Evolutionary conservation across 2,113 vertebrate species (phyloP).

Genomic region (Amazona vittata): DNA sequence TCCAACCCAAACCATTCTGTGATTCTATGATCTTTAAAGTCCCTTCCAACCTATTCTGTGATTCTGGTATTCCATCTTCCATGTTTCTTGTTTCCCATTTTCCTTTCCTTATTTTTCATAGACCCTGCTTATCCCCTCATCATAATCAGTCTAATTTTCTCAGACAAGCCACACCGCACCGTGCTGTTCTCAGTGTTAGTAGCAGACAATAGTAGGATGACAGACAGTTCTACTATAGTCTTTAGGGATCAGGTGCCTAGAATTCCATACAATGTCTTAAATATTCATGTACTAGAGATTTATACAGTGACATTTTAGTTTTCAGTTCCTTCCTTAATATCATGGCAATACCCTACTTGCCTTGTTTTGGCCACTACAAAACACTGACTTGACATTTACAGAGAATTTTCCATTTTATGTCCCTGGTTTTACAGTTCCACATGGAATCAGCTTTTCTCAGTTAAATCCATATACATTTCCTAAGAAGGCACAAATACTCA

Average conservation of each 20-base stretch:
- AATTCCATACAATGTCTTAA: not conserved
- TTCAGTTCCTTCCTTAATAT: not conserved
- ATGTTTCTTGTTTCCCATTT: not conserved
- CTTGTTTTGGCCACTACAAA: constrained; percentile 24
- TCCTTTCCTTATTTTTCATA: not conserved
- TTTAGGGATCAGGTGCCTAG: not conserved
- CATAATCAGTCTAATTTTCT: not conserved
- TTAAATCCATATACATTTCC: constrained; percentile 60
- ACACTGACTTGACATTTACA: constrained; percentile 39
- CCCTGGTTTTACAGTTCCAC: constrained; percentile 43
- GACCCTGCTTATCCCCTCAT: not conserved
- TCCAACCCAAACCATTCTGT: not conserved
- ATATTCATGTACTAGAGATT: not conserved
- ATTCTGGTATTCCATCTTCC: not conserved
- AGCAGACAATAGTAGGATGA: not conserved
- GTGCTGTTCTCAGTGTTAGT: not conserved
- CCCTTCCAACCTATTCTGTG: not conserved
- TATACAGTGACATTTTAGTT: not conserved
- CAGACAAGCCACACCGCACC: not conserved
- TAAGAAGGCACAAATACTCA: constrained; percentile 40
- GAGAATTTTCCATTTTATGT: constrained; percentile 26
- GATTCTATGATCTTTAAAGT: not conserved
- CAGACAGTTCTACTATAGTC: not conserved
- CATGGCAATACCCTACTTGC: not conserved
- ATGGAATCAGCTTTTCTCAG: constrained; percentile 59